Percentiles rank a stretch among this genome's conserved stretches.
phyloP scores from a whole-genome alignment of 1,140 invertebrate genomes.

The Helicoverpa armigera region DNA sequence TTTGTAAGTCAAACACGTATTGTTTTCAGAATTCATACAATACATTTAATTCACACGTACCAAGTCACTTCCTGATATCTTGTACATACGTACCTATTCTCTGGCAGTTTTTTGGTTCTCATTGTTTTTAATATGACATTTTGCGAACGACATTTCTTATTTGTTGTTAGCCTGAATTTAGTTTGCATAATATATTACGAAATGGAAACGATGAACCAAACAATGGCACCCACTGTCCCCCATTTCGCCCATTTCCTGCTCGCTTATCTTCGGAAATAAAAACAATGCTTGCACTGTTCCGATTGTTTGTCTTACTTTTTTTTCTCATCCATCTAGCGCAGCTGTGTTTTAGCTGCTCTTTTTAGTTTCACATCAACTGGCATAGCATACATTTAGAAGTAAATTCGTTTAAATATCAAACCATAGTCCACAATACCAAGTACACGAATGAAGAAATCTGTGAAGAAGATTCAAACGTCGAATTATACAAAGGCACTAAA shows the following conservation, averaged over 20 bases:
- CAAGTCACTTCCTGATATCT: conserved; percentile 32
- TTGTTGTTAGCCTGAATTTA: conserved; percentile 41
- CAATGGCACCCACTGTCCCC: conserved; percentile 50
- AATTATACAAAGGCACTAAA: conserved; percentile 44
- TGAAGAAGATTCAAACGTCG: conserved; percentile 39
- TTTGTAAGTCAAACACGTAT: conserved; percentile 32
- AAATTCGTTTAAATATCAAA: neutral
- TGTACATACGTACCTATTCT: neutral
- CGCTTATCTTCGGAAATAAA: conserved; percentile 44
- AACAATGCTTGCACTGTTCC: conserved; percentile 50
- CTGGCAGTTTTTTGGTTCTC: conserved; percentile 10
- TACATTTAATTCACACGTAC: conserved; percentile 32
- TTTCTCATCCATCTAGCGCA: conserved; percentile 47
- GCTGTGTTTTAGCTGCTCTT: conserved; percentile 31
- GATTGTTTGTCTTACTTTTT: conserved; percentile 50
- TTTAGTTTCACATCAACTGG: conserved; percentile 19
- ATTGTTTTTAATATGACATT: conserved; percentile 25
- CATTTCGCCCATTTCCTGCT: conserved; percentile 54
- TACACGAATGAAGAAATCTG: conserved; percentile 16
- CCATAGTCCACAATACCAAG: conserved; percentile 19
- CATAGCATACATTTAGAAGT: conserved; percentile 3
- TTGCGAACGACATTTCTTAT: conserved; percentile 26
- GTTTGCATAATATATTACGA: conserved; percentile 53
- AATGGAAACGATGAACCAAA: conserved; percentile 53
- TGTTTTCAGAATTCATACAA: conserved; percentile 34